Conservation (phyloP, 2,888 invertebrate species). For the Ligdia adustata region DNA sequence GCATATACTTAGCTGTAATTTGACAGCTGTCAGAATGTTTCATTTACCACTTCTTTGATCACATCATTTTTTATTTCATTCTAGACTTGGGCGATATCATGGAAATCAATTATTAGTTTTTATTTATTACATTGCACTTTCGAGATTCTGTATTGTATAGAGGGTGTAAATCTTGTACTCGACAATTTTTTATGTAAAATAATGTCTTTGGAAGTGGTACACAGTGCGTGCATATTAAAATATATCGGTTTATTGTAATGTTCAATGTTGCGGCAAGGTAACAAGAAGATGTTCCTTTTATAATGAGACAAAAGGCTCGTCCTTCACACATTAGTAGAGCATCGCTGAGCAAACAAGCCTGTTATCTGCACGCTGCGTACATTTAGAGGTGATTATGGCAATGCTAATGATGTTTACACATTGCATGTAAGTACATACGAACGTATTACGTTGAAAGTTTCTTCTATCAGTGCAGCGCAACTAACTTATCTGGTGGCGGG, state of each 20-base stretch:
- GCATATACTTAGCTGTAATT: conserved; percentile 7
- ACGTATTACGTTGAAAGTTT: conserved; percentile 50
- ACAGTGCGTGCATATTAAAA: conserved; percentile 44
- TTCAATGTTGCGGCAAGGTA: conserved; percentile 67
- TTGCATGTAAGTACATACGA: conserved; percentile 71
- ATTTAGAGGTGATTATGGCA: conserved; percentile 75
- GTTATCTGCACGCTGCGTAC: conserved; percentile 69
- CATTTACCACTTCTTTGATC: conserved; percentile 15
- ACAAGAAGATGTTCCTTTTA: conserved; percentile 63
- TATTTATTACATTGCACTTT: not conserved
- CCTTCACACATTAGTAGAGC: conserved; percentile 79
- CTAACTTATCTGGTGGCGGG: conserved; percentile 73
- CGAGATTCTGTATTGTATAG: not conserved
- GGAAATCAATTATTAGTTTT: conserved; percentile 28
- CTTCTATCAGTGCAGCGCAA: conserved; percentile 50
- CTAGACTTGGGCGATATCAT: conserved; percentile 25
- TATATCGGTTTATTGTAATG: conserved; percentile 45
- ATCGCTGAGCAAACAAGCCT: conserved; percentile 76
- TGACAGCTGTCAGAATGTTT: conserved; percentile 37
- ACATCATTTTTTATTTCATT: conserved; percentile 7
- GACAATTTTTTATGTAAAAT: conserved; percentile 25
- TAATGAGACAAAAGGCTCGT: conserved; percentile 74
- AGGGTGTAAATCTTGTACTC: conserved; percentile 26
- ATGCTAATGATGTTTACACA: conserved; percentile 67
- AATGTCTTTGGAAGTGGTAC: conserved; percentile 38